A percentile compares a stretch with the other conserved stretches of the same genome.
Evolutionary conservation across 2,797 vertebrate genomes (phyloP).

Genomic region (Petrocephalus schoutedeni): DNA sequence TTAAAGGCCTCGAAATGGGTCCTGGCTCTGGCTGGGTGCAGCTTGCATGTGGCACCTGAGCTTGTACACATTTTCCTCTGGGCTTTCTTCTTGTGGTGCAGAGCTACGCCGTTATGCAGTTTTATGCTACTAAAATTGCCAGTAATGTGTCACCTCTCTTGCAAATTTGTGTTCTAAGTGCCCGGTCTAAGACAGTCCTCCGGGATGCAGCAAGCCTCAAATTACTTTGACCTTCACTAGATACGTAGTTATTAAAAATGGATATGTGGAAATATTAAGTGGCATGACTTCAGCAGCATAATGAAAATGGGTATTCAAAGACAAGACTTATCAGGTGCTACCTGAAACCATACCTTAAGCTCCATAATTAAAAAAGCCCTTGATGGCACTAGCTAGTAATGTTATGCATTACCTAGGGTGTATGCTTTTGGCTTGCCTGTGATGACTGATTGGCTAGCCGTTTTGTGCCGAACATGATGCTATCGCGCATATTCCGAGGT

Average conservation of each 20-base stretch:
- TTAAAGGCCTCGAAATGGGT: not conserved
- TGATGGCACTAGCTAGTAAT: not conserved
- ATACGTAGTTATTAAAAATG: conserved; percentile 25
- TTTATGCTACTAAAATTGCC: not conserved
- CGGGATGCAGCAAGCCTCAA: not conserved
- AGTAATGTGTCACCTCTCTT: not conserved
- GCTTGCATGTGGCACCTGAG: not conserved
- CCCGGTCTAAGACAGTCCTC: not conserved
- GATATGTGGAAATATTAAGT: conserved; percentile 10
- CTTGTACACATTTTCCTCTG: not conserved
- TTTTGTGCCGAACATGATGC: not conserved
- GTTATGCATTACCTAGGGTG: not conserved
- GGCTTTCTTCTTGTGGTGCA: not conserved
- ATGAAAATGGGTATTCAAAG: not conserved
- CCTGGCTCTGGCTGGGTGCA: not conserved
- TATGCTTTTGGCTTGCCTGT: not conserved
- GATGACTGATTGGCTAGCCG: not conserved
- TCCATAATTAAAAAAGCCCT: not conserved
- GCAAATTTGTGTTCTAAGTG: not conserved
- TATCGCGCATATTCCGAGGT: not conserved
- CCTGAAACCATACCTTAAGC: not conserved
- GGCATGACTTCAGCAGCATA: not conserved
- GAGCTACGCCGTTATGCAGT: not conserved
- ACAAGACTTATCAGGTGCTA: not conserved
- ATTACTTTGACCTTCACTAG: conserved; percentile 8